phyloP scores from a whole-genome alignment of 2,888 invertebrate genomes.

The Seladonia tumulorum region DNA sequence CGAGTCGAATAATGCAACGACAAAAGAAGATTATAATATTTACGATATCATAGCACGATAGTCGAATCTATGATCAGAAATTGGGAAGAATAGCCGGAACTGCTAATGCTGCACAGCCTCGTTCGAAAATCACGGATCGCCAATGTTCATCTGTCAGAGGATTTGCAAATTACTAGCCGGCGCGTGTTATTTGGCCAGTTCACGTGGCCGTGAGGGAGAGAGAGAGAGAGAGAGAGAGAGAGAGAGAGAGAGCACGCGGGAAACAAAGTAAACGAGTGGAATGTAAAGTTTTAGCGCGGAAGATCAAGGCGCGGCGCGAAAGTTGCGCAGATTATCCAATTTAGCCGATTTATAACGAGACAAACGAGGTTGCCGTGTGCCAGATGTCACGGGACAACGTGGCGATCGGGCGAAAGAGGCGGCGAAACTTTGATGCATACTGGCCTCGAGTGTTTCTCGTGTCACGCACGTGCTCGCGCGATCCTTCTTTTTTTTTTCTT shows the following conservation, averaged over 20 bases:
- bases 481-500: background rate
- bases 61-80: background rate
- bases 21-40: too few species aligned
- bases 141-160: background rate
- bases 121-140: background rate
- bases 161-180: constrained; percentile 35
- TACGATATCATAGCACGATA: background rate
- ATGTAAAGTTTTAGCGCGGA: constrained; percentile 45
- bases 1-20: too few species aligned
- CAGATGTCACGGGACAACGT: constrained; percentile 79
- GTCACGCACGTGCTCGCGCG: constrained; percentile 68
- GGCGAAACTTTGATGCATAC: constrained; percentile 72
- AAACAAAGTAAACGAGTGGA: constrained; percentile 39
- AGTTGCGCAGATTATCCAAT: constrained; percentile 80
- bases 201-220: background rate
- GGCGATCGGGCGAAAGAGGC: constrained; percentile 60
- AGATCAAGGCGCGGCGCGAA: constrained; percentile 70
- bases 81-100: background rate
- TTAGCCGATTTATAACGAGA: constrained; percentile 80
- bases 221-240: background rate
- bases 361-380: constrained; percentile 81
- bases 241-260: background rate
- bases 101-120: too few species aligned
- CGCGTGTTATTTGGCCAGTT: background rate
- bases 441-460: constrained; percentile 71